These are phyloP conservation scores for Lasioglossum pauxillum DNA, from an alignment of 2,888 invertebrate genomes.

Conservation along the genomic window DNA sequence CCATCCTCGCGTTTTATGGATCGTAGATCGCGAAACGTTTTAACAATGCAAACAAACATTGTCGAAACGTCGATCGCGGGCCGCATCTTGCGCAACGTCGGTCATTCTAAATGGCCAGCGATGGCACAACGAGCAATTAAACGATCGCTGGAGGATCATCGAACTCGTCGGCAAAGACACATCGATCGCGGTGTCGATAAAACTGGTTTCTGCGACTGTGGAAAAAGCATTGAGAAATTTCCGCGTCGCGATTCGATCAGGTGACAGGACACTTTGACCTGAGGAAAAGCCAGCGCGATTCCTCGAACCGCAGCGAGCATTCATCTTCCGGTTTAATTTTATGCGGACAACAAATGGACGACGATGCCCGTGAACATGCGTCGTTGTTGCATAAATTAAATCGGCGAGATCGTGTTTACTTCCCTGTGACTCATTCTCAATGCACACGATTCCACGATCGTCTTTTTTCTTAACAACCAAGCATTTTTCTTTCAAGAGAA, in stretches of 20 bases:
- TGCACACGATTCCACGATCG: background rate
- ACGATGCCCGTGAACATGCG: background rate
- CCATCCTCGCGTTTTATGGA: background rate
- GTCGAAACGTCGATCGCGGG: background rate
- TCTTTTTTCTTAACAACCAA: background rate
- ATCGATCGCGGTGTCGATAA: background rate
- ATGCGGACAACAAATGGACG: background rate
- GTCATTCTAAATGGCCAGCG: background rate
- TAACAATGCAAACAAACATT: background rate
- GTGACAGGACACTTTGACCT: background rate
- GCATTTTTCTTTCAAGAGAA: background rate
- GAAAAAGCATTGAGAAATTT: background rate
- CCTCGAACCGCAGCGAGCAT: background rate
- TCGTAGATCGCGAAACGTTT: background rate
- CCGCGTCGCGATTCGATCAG: background rate
- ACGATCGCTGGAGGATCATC: conserved; percentile 3
- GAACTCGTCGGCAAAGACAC: background rate
- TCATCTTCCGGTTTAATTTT: background rate
- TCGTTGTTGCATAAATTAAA: conserved; percentile 33
- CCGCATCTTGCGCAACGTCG: background rate
- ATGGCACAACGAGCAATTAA: conserved; percentile 10
- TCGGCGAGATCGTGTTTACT: conserved; percentile 20
- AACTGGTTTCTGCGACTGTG: background rate
- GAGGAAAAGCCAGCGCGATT: background rate
- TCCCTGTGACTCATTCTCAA: conserved; percentile 10